Base-by-base conservation (phyloP, 2,888 invertebrate genomes). In the Pheosia tremula region DNA sequence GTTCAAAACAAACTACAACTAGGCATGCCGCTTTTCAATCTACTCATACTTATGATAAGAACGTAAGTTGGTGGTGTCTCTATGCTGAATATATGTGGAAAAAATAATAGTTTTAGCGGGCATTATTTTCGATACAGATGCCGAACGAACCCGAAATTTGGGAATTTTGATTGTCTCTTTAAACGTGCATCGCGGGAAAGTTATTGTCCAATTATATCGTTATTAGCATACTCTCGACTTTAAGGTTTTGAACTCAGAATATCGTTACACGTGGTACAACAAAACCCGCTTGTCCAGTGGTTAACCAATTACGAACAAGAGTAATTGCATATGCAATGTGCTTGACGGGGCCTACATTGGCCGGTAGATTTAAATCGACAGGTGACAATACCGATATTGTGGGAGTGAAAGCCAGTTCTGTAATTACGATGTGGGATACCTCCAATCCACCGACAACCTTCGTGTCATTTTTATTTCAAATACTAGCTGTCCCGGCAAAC, bases 1-100 rank as follows among this genome's bases (percentile, higher is more conserved):
- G 64, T 64, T 62, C 61, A 47, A 71, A 70, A 80, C 71, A 67
- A 69, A 77, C 71, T 71, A 59, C 53, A 63, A 58, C 45, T 66
- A 67, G 58, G 43, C 58, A 69, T 50, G 63, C 60, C 57, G 56
- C 63, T 63, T 57, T 57, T 62, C 56, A 55, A 62, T 37, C 47
- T 43, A 41, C 39, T 39, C 7, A 24, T 59, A 59, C 52, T 45
- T 58, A 45, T 37, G 52, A 43, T 55, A 41, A 56, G 11, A 55
- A 38, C 49, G 13, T 24, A 59, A 10, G 13, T 9, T 9, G 53
- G 54, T n/a, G 11, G 24, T 24, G 24, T 24, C 24, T 24, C 1
- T 24, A 24, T 24, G 24, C 24, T 1, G 24, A 24, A 24, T 37
- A 10, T 53, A 37, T 38, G 9, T 53, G 11, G 37, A n/a, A 36